These are phyloP conservation scores for Petrolisthes cinctipes DNA, from an alignment of 2,888 invertebrate species.

Conservation along the genomic window DNA sequence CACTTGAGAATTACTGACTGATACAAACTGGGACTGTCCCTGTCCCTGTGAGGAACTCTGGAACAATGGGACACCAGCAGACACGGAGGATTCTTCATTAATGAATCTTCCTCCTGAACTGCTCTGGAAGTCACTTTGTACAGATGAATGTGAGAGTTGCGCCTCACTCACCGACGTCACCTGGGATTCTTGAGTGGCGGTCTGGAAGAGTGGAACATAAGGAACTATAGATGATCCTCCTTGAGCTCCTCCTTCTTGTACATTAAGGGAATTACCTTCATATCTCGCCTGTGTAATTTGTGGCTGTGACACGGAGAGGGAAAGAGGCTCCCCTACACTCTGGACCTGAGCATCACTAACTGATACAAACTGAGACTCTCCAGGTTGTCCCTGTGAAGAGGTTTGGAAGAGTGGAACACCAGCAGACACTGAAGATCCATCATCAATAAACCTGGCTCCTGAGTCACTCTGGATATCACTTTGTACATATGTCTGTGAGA, in stretches of 20 bases:
- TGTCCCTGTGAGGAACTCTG: constrained; percentile 25
- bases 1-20: constrained; percentile 10
- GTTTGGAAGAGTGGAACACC: constrained; percentile 21
- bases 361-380: constrained; percentile 36
- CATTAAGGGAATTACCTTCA: neutral
- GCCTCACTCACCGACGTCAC: neutral
- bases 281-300: neutral
- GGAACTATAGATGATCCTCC: neutral
- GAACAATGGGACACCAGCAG: constrained; percentile 20
- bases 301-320: neutral
- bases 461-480: neutral
- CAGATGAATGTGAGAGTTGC: neutral
- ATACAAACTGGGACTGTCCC: constrained; percentile 33
- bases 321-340: constrained; percentile 23
- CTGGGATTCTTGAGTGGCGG: neutral
- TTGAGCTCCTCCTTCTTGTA: neutral
- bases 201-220: constrained; percentile 1
- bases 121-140: neutral
- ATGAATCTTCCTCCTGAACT: neutral
- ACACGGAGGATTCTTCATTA: neutral
- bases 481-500: neutral
- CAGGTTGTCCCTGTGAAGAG: constrained; percentile 22
- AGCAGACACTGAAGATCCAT: neutral
- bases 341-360: constrained; percentile 21
- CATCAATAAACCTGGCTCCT: neutral